Conservation (phyloP, 2,113 vertebrate species). For the Elephantulus edwardii region DNA sequence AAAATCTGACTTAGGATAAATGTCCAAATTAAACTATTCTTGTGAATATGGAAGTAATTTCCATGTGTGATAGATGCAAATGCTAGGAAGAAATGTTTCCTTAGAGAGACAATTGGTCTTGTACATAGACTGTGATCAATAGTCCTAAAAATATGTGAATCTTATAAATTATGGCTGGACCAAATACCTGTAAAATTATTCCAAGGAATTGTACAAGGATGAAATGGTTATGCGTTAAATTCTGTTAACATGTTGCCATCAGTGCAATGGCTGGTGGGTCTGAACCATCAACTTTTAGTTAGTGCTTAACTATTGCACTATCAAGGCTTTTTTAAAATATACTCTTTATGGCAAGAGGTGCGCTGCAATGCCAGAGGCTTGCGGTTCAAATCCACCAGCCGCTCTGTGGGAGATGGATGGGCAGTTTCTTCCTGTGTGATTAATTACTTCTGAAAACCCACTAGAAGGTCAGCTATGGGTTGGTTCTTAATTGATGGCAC, state of each 20-base stretch:
- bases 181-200: not conserved
- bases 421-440: too few species aligned
- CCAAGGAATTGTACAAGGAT: not conserved
- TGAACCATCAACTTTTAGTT: not conserved
- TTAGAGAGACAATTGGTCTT: not conserved
- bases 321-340: not conserved
- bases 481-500: too few species aligned
- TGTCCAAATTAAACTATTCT: not conserved
- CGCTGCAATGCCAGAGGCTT: too few species aligned
- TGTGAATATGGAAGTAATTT: not conserved
- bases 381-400: too few species aligned
- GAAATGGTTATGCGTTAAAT: not conserved
- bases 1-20: conserved; percentile 25
- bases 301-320: not conserved
- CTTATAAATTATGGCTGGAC: not conserved
- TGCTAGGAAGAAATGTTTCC: not conserved
- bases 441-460: too few species aligned
- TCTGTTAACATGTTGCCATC: too few species aligned
- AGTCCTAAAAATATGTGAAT: not conserved
- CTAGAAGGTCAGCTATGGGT: too few species aligned
- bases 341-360: too few species aligned
- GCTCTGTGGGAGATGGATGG: too few species aligned
- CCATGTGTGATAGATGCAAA: not conserved
- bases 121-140: not conserved
- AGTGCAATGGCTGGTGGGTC: not conserved